Conservation (phyloP, 1,140 invertebrate genomes). For the Zaprionus camerounensis region DNA sequence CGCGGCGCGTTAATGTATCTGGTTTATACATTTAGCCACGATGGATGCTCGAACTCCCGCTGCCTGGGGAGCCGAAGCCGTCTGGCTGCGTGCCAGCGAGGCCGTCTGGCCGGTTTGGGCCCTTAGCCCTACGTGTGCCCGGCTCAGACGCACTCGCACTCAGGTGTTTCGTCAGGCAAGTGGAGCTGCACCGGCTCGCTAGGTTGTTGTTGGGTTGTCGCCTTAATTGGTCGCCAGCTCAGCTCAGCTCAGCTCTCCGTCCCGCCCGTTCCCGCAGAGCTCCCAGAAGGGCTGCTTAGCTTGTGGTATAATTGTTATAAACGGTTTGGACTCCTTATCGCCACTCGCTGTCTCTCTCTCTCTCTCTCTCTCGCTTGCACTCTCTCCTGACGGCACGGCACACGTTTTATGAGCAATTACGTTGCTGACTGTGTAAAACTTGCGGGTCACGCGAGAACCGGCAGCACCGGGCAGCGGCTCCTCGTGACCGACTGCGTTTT, state of each 20-base stretch:
- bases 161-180: slow-evolving; percentile 1
- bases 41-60: slow-evolving; percentile 5
- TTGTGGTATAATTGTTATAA: slow-evolving; percentile 49
- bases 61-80: slow-evolving; percentile 1
- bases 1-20: slow-evolving; percentile 78
- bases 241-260: neutral
- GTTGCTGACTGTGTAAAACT: slow-evolving; percentile 69
- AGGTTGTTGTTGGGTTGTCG: neutral
- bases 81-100: neutral
- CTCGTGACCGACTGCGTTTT: slow-evolving; percentile 55
- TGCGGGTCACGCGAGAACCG: slow-evolving; percentile 63
- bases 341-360: slow-evolving; percentile 1
- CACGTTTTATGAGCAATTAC: slow-evolving; percentile 71
- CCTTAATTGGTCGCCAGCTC: slow-evolving; percentile 3
- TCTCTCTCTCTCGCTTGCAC: neutral
- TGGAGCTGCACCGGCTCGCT: neutral
- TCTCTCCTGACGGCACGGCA: slow-evolving; percentile 10
- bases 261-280: neutral
- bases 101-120: neutral
- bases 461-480: neutral
- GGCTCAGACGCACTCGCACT: slow-evolving; percentile 1
- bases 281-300: slow-evolving; percentile 24
- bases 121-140: neutral
- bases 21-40: slow-evolving; percentile 80
- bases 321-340: slow-evolving; percentile 37